These are phyloP conservation scores for Globodera ellingtonae DNA, from an alignment of 1,140 invertebrate species.

Conservation along the genomic window DNA sequence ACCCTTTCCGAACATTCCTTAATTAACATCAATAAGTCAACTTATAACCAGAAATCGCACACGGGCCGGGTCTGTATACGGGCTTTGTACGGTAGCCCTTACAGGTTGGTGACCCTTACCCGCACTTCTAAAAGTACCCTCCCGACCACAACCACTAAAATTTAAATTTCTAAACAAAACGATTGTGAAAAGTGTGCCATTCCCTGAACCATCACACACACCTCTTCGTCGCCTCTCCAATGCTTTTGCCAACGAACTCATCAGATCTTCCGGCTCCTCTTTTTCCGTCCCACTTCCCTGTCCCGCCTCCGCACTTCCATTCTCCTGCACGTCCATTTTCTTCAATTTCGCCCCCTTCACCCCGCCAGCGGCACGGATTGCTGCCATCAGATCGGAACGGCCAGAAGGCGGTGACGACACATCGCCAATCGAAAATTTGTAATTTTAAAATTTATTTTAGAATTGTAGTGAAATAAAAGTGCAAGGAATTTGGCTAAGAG, in stretches of 20 bases:
- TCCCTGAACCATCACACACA: background rate
- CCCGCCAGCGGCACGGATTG: slow-evolving; percentile 31
- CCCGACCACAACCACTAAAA: background rate
- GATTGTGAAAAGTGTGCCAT: background rate
- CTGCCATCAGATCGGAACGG: slow-evolving; percentile 34
- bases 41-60: background rate
- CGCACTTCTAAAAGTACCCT: background rate
- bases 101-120: background rate
- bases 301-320: background rate
- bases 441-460: too few species aligned
- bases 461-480: background rate
- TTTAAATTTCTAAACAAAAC: background rate
- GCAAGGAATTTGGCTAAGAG: too few species aligned
- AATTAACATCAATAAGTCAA: background rate
- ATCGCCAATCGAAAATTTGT: background rate
- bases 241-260: slow-evolving; percentile 30
- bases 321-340: background rate
- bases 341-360: slow-evolving; percentile 16
- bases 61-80: too few species aligned
- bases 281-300: background rate
- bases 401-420: background rate
- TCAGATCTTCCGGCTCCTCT: slow-evolving; percentile 26
- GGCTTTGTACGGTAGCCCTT: too few species aligned
- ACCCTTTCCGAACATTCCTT: background rate
- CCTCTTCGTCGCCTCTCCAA: slow-evolving; percentile 30